Base-by-base conservation (phyloP, 2,797 vertebrate genomes). In the Poeciliopsis paucimaculata region DNA sequence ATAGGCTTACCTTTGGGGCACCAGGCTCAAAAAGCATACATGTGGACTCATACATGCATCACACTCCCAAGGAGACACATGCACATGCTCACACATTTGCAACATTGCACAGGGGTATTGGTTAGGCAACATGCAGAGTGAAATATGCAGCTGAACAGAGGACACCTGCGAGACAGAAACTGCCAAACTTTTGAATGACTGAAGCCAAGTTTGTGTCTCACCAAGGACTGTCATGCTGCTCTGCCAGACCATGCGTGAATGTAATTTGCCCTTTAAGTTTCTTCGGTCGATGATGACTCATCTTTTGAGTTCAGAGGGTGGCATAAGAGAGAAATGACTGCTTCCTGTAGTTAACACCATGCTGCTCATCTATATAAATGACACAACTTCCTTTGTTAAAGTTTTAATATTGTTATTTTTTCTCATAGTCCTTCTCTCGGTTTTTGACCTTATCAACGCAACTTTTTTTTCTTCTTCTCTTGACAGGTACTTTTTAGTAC, bases 131-230 rank as follows among this genome's bases (percentile, higher is more conserved):
- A 55, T 75, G 4, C 72, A 13, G 70, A 70, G 70, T 77, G 86
- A 85, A 87, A 73, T 75, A 92, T 83, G 80, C 34, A 51, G 81
- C 73, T 82, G 81, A 91, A 89, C 88, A 91, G 84, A 82, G 76
- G 85, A 85, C 87, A 88, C 80, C 88, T 89, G 89, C 72, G 55
- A 88, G 89, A 89, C 83, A 84, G 45, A 89, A 86, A 53, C 84
- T 88, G 90, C 83, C 86, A 87, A 86, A 89, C 78, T 91, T 92
- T 78, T 89, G 86, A 92, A 76, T 51, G 84, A 83, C 78, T 83
- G 76, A 28, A 77, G 86, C 77, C 36, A 84, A 90, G 73, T 91
- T 92, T 81, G 77, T 88, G 81, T 89, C 86, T 86, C 86, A 62
- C 86, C 34, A 41, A 91, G 87, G 90, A 88, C 82, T 60, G 81